Base-by-base conservation (phyloP, 2,888 invertebrate species). In the Didymodactylos carnosus region DNA sequence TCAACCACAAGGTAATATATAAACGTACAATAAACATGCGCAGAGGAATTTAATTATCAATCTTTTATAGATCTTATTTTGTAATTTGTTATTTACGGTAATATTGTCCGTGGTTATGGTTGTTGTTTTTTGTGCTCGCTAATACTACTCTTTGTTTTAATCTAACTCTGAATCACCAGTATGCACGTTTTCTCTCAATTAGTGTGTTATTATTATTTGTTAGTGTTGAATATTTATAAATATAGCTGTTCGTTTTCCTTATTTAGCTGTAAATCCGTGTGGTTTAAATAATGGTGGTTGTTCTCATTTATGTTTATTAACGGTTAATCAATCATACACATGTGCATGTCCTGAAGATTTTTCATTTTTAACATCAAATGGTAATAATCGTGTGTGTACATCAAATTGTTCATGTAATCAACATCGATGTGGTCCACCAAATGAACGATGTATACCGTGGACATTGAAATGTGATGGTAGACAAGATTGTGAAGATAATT, bases 331-430 rank as follows among this genome's bases (percentile, higher is more conserved):
- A 39, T 89, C 88, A 25, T 91, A 87, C 82, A 89, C 88, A 5
- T 98, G 98, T 81, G 89, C 89, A 3, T 98, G 98, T 82, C 97
- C 98, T 0, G 94, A 97, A 83, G 92, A 94, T 80, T 98, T 91
- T 84, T 88, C 89, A 78, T 83, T 94, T 72, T 76, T 83, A 73
- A 78, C 79, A 3, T 87, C 89, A 0, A 91, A 94, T 81, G 88
- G 88, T 78, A 62, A 62, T n/a, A 62, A 62, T 62, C 90, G 89
- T 81, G 93, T 91, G 1, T 97, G 95, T 81, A 88, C 91, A 71
- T 91, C 94, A 0, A 98, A 97, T 83, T 98, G 98, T 81, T 93
- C 94, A 0, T 86, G 87, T 13, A 77, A 77, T 39, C 81, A 82
- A 78, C 80, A 80, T 76, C 76, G 79, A 41, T 81, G 80, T 76